These are phyloP conservation scores for Galerucella pusilla DNA, from an alignment of 2,888 invertebrate genomes.

Conservation along the genomic window DNA sequence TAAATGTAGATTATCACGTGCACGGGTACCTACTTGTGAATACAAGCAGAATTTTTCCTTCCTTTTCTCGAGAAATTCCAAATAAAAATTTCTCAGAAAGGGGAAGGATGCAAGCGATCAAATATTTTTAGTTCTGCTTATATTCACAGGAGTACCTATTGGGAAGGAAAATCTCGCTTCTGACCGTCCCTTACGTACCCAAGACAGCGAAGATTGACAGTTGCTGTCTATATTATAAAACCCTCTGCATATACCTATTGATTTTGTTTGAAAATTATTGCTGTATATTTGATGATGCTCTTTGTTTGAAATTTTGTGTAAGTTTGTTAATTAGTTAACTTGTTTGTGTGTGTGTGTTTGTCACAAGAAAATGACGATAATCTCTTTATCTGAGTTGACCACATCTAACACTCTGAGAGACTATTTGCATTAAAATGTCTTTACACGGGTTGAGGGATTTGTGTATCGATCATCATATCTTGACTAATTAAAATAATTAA, in stretches of 20 bases:
- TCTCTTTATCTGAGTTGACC: slow-evolving; percentile 42
- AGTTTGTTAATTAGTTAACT: background rate
- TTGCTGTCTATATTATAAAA: too few species aligned
- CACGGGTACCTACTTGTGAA: too few species aligned
- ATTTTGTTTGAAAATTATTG: background rate
- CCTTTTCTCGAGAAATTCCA: too few species aligned
- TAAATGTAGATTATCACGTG: too few species aligned
- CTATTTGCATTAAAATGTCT: slow-evolving; percentile 44
- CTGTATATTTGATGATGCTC: background rate
- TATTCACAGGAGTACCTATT: too few species aligned
- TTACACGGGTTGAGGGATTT: slow-evolving; percentile 25
- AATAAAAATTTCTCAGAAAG: too few species aligned
- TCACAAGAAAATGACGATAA: slow-evolving; percentile 42
- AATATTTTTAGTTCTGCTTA: too few species aligned
- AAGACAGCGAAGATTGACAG: too few species aligned
- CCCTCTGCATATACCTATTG: background rate
- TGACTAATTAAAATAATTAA: slow-evolving; percentile 29
- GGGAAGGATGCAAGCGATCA: too few species aligned
- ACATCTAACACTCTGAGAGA: slow-evolving; percentile 42
- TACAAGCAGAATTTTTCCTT: too few species aligned
- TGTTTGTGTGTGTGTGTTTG: slow-evolving; percentile 27
- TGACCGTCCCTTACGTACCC: too few species aligned
- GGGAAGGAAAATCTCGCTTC: too few species aligned
- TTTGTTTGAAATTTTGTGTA: background rate
- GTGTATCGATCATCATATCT: slow-evolving; percentile 28